These are phyloP conservation scores for Drosophila ambigua DNA, from an alignment of 1,140 invertebrate genomes.

Conservation along the genomic window DNA sequence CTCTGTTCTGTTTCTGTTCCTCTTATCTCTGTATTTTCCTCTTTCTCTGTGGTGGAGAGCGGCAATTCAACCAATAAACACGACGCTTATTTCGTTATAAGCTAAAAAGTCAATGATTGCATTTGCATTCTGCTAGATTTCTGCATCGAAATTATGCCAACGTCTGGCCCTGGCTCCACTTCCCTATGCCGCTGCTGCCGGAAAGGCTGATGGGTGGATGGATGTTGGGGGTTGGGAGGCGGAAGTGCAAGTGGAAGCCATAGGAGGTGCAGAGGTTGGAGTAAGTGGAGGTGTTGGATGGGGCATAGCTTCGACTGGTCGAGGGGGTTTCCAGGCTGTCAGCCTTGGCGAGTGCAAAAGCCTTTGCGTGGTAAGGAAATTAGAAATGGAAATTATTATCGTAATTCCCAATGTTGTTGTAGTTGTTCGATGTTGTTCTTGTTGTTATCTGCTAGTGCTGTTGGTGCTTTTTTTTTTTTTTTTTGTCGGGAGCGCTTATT, in stretches of 20 bases:
- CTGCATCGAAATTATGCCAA: conserved; percentile 76
- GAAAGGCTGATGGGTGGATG: conserved; percentile 33
- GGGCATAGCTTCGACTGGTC: too few relatives aligned
- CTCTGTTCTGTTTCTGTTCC: too few relatives aligned
- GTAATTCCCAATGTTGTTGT: conserved; percentile 70
- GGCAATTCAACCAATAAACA: conserved; percentile 48
- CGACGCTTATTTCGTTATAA: conserved; percentile 67
- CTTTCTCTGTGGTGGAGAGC: too few relatives aligned
- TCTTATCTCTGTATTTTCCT: too few relatives aligned
- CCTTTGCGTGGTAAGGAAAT: conserved; percentile 74
- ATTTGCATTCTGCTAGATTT: conserved; percentile 78
- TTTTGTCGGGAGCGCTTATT: conserved; percentile 30
- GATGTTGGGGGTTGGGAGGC: not conserved
- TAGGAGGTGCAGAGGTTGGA: not conserved
- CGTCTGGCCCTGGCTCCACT: conserved; percentile 37
- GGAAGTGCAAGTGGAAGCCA: too few relatives aligned
- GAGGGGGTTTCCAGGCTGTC: conserved; percentile 14
- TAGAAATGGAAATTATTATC: conserved; percentile 82
- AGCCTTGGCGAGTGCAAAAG: conserved; percentile 60
- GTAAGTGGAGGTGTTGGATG: conserved; percentile 4
- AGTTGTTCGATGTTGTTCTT: conserved; percentile 9
- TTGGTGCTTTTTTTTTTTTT: conserved; percentile 14
- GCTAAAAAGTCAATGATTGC: conserved; percentile 80
- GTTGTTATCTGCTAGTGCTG: conserved; percentile 28
- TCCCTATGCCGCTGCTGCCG: conserved; percentile 41